Conservation (phyloP, 2,888 invertebrate species). For the Leptopilina drosophilae region DNA sequence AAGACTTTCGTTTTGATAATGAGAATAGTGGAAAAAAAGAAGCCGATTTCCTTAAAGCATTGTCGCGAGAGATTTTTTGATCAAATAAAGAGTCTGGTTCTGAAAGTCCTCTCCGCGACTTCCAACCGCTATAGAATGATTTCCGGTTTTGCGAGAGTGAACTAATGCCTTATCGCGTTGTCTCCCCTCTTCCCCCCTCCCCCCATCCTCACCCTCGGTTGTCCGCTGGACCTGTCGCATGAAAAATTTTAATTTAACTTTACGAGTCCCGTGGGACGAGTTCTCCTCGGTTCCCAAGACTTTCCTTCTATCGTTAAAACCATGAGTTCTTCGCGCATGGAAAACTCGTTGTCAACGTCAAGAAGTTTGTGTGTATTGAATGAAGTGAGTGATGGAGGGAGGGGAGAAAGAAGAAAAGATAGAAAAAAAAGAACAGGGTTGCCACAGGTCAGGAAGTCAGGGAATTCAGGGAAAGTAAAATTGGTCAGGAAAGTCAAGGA, state of each 20-base stretch:
- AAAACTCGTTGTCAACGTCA: constrained; percentile 6
- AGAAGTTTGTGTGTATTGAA: not conserved
- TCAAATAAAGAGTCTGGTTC: not conserved
- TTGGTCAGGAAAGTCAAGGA: too few species aligned
- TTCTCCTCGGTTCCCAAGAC: constrained; percentile 24
- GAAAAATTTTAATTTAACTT: constrained; percentile 68
- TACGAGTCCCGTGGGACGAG: constrained; percentile 61
- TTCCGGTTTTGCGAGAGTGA: constrained; percentile 23
- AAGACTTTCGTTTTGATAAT: too few species aligned
- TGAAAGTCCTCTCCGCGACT: not conserved
- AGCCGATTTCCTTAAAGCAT: not conserved
- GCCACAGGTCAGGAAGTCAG: too few species aligned
- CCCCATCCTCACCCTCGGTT: not conserved
- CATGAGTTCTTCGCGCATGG: constrained; percentile 2
- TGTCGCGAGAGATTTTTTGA: not conserved
- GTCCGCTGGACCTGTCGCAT: constrained; percentile 46
- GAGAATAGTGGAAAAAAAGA: too few species aligned
- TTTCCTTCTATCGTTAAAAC: constrained; percentile 21
- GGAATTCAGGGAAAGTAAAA: too few species aligned
- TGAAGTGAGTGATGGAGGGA: not conserved
- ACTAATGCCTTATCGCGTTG: constrained; percentile 26
- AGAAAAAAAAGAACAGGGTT: too few species aligned
- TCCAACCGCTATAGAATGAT: not conserved
- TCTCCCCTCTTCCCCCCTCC: not conserved
- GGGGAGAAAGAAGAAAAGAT: not conserved